phyloP scores from a whole-genome alignment of 1,140 invertebrate species.

The Penaeus indicus region DNA sequence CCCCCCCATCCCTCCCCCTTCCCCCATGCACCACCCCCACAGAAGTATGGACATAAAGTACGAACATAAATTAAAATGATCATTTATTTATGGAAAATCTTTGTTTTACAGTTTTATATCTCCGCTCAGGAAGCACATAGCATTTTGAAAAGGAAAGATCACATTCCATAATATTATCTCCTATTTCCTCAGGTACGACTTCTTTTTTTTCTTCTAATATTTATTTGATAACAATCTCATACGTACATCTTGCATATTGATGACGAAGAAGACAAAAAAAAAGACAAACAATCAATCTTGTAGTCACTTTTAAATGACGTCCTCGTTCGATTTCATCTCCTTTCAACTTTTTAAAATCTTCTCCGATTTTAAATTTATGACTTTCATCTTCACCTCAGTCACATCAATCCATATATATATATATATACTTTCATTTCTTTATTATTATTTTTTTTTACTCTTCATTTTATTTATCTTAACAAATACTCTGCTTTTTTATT shows the following conservation, averaged over 20 bases:
- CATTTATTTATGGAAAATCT: no score
- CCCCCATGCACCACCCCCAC: background rate
- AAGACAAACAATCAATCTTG: no score
- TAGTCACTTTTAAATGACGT: no score
- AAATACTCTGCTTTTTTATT: constrained; percentile 53
- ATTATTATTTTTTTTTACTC: constrained; percentile 32
- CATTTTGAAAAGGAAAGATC: constrained; percentile 61
- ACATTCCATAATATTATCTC: constrained; percentile 19
- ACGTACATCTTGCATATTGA: no score
- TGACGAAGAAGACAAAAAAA: no score
- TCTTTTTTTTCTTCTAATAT: background rate
- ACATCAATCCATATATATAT: no score
- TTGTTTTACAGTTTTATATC: background rate
- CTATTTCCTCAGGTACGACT: constrained; percentile 50
- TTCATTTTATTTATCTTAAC: constrained; percentile 42
- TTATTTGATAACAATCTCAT: constrained; percentile 32
- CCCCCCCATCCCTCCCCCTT: background rate
- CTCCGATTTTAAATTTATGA: no score
- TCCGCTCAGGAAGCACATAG: constrained; percentile 58
- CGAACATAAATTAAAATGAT: no score
- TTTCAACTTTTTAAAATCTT: no score
- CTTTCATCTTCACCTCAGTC: no score
- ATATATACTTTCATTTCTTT: no score
- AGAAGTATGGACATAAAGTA: background rate
- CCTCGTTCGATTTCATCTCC: no score